Percentiles rank a stretch among this genome's conserved stretches.
Conservation (phyloP, 2,113 vertebrate genomes). For the Sebastes fasciatus region DNA sequence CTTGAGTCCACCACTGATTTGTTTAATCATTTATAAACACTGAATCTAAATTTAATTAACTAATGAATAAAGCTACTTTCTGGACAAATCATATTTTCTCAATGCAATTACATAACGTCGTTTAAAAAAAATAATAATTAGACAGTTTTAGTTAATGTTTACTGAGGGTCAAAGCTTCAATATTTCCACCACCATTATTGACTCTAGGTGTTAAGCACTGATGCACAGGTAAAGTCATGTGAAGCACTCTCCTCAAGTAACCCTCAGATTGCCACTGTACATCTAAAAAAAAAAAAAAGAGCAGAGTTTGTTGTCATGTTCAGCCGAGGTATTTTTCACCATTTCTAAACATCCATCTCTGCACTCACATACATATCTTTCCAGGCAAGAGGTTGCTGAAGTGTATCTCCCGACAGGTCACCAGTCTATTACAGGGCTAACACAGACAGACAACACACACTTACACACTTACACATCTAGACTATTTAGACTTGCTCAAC, state of each 20-base stretch:
- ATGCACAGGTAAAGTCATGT: background rate
- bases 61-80: background rate
- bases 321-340: background rate
- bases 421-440: background rate
- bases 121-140: background rate
- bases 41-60: background rate
- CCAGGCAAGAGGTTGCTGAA: background rate
- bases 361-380: background rate
- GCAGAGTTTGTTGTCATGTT: background rate
- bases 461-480: conserved; percentile 29
- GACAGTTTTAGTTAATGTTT: background rate
- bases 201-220: background rate
- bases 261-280: background rate
- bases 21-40: conserved; percentile 19
- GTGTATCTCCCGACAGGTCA: conserved; percentile 13
- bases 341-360: background rate
- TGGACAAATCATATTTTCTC: background rate
- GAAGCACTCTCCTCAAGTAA: background rate
- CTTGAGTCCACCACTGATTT: background rate
- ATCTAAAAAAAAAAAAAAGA: background rate
- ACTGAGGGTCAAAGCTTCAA: background rate
- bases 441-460: conserved; percentile 5
- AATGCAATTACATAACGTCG: background rate
- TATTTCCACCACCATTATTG: background rate
- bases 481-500: conserved; percentile 38